A percentile compares a stretch with the other conserved stretches of the same genome.
Conservation (phyloP, 2,888 invertebrate species). For the Microplitis deprimator region DNA sequence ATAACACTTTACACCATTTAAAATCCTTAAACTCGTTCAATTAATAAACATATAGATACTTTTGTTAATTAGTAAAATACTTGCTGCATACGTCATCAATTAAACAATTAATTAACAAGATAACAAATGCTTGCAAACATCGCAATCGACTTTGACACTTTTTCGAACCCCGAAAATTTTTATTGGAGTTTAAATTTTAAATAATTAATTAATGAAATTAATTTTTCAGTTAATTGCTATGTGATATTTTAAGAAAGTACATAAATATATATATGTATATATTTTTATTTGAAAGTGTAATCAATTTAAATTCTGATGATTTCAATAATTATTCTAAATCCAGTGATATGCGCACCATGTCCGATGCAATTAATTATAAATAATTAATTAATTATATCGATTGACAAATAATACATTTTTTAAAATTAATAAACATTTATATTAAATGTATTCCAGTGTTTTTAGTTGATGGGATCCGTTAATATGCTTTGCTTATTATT, state of each 20-base stretch:
- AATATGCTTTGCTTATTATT: conserved; percentile 1
- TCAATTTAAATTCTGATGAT: background rate
- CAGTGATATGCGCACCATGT: conserved; percentile 12
- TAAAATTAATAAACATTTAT: background rate
- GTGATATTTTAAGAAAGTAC: background rate
- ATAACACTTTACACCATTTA: conserved; percentile 47
- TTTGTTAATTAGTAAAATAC: too few species aligned
- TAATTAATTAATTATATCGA: background rate
- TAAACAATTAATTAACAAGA: too few species aligned
- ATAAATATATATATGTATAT: background rate
- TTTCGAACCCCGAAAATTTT: background rate
- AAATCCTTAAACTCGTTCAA: background rate
- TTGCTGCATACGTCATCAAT: too few species aligned
- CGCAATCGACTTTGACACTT: background rate
- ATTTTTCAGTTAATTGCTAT: background rate
- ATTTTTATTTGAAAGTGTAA: background rate
- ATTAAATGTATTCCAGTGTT: background rate
- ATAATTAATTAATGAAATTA: background rate
- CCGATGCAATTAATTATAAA: background rate
- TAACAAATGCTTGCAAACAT: background rate
- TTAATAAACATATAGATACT: background rate
- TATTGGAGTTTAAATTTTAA: background rate
- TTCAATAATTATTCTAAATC: background rate
- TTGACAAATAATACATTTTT: conserved; percentile 32
- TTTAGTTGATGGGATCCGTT: background rate